Percentiles rank a stretch among this genome's conserved stretches.
phyloP scores from a whole-genome alignment of 2,797 vertebrate species.

The Sebastolobus altivelis region DNA sequence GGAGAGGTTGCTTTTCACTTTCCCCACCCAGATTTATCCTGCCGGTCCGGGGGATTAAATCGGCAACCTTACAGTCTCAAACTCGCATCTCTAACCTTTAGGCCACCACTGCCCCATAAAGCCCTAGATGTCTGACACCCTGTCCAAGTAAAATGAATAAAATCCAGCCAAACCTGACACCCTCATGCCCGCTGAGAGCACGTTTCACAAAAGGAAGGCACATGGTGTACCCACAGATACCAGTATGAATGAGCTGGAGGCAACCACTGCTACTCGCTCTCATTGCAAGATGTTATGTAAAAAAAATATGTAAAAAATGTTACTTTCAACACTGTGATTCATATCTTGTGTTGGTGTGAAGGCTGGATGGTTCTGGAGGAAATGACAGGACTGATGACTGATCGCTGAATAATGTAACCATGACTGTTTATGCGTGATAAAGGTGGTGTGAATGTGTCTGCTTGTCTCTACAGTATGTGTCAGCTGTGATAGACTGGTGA shows the following conservation, averaged over 20 bases:
- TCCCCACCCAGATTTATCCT: no score
- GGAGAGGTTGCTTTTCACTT: no score
- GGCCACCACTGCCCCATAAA: no score
- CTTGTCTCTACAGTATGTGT: not conserved
- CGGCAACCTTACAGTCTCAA: no score
- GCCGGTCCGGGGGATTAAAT: no score
- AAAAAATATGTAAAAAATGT: not conserved
- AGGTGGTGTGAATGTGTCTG: not conserved
- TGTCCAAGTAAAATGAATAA: slow-evolving; percentile 16
- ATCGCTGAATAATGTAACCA: not conserved
- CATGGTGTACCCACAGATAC: slow-evolving; percentile 17
- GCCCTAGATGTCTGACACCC: not conserved
- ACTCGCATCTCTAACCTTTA: no score
- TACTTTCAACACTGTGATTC: not conserved
- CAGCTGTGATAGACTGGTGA: not conserved
- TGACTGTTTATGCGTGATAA: not conserved
- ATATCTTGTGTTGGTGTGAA: not conserved
- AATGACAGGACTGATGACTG: not conserved
- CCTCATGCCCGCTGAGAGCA: slow-evolving; percentile 1
- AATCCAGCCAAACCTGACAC: slow-evolving; percentile 41
- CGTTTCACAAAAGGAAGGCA: slow-evolving; percentile 31
- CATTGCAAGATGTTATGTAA: not conserved
- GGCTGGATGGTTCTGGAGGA: not conserved
- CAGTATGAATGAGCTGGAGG: slow-evolving; percentile 1
- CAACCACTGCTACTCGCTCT: not conserved